Conservation (phyloP, 2,797 vertebrate genomes). For the Clarias pachynema region DNA sequence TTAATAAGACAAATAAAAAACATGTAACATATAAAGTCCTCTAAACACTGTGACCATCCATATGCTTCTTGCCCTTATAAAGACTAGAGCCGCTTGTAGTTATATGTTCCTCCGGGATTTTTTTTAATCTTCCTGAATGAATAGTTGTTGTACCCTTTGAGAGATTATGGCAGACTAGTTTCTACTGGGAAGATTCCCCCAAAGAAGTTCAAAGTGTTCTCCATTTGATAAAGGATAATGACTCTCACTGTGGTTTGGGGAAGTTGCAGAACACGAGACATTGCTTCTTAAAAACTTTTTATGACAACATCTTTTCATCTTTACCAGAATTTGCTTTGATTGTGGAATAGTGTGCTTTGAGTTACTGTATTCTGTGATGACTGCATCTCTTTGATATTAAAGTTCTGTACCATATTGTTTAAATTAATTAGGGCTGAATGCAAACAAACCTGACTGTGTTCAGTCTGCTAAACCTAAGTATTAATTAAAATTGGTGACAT, state of each 20-base stretch:
- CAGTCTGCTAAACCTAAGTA: neutral
- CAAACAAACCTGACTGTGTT: neutral
- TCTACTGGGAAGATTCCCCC: neutral
- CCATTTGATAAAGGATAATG: neutral
- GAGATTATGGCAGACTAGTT: slow-evolving; percentile 9
- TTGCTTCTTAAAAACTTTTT: neutral
- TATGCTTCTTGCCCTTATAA: neutral
- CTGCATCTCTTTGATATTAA: neutral
- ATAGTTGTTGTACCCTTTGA: neutral
- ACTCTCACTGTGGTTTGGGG: slow-evolving; percentile 19
- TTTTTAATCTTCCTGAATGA: neutral
- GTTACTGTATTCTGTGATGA: neutral
- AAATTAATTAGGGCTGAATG: neutral
- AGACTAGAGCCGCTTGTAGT: neutral
- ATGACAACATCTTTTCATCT: neutral
- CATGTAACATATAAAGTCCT: neutral
- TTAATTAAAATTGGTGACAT: neutral
- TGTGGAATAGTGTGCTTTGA: neutral
- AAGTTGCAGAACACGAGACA: slow-evolving; percentile 1
- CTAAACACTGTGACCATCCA: neutral
- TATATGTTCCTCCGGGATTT: neutral
- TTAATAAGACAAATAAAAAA: neutral
- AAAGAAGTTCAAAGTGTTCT: neutral
- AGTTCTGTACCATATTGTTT: neutral
- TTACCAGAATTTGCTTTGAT: neutral